phyloP scores from a whole-genome alignment of 2,113 vertebrate species.

The Ophiodon elongatus region DNA sequence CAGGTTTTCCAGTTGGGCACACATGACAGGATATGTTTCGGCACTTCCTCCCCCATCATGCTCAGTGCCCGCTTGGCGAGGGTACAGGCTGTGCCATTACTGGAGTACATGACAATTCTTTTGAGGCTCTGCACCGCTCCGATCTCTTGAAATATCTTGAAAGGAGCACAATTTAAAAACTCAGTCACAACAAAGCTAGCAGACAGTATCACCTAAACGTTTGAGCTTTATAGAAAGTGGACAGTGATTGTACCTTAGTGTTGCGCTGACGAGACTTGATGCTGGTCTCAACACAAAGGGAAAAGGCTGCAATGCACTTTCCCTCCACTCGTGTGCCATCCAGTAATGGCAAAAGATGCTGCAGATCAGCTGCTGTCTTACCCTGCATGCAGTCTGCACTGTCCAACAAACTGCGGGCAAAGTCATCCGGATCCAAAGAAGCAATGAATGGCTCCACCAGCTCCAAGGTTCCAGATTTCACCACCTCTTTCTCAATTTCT shows the following conservation, averaged over 20 bases:
- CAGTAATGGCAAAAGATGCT: slow-evolving; percentile 91
- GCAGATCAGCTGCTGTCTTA: slow-evolving; percentile 90
- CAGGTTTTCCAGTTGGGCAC: slow-evolving; percentile 96
- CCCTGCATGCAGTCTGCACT: slow-evolving; percentile 93
- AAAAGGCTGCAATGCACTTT: slow-evolving; percentile 97
- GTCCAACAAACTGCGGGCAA: slow-evolving; percentile 89
- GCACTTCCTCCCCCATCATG: slow-evolving; percentile 92
- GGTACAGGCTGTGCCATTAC: slow-evolving; percentile 89
- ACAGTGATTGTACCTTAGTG: slow-evolving; percentile 88
- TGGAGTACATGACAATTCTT: slow-evolving; percentile 94
- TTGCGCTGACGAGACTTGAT: slow-evolving; percentile 95
- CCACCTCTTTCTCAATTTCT: slow-evolving; percentile 96
- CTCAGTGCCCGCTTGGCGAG: slow-evolving; percentile 91
- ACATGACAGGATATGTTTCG: slow-evolving; percentile 88
- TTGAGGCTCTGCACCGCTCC: slow-evolving; percentile 96
- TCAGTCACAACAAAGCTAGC: slow-evolving; percentile 5
- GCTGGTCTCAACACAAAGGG: slow-evolving; percentile 92
- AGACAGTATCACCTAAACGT: background rate
- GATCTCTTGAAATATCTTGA: slow-evolving; percentile 94
- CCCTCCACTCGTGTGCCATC: slow-evolving; percentile 94
- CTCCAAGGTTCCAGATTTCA: slow-evolving; percentile 94
- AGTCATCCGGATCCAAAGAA: slow-evolving; percentile 91
- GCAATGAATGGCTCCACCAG: slow-evolving; percentile 97
- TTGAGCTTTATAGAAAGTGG: background rate
- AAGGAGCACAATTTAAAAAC: background rate